Evolutionary conservation across 2,888 invertebrate species (phyloP).

Genomic region (Sericinus montela): DNA sequence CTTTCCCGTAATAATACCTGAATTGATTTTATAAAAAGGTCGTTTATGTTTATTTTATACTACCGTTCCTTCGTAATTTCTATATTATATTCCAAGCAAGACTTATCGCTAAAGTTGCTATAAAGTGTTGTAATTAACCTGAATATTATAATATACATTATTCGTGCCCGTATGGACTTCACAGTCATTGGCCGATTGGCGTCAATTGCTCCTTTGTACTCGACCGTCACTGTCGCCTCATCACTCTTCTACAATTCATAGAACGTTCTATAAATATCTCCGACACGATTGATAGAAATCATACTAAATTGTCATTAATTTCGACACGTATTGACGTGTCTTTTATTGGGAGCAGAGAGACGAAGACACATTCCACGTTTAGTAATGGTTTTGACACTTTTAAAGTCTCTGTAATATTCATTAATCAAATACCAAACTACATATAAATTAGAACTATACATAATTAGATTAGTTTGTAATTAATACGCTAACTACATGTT

Average conservation of each 20-base stretch:
- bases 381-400: no score
- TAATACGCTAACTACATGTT: no score
- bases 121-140: constrained; percentile 14
- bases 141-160: constrained; percentile 21
- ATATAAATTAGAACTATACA: no score
- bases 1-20: no score
- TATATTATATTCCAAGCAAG: no score
- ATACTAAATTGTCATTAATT: constrained; percentile 32
- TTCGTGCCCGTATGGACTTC: constrained; percentile 24
- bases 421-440: no score
- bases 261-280: constrained; percentile 53
- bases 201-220: constrained; percentile 65
- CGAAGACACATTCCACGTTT: not conserved
- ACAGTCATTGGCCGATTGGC: constrained; percentile 40
- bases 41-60: no score
- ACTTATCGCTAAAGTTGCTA: not conserved
- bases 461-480: no score
- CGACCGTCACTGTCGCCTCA: constrained; percentile 36
- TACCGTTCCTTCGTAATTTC: no score
- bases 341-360: not conserved
- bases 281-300: constrained; percentile 41
- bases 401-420: no score
- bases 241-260: constrained; percentile 53
- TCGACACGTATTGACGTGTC: constrained; percentile 8
- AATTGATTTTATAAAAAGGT: no score